phyloP scores from a whole-genome alignment of 1,140 invertebrate species.

The Lordiphosa collinella region DNA sequence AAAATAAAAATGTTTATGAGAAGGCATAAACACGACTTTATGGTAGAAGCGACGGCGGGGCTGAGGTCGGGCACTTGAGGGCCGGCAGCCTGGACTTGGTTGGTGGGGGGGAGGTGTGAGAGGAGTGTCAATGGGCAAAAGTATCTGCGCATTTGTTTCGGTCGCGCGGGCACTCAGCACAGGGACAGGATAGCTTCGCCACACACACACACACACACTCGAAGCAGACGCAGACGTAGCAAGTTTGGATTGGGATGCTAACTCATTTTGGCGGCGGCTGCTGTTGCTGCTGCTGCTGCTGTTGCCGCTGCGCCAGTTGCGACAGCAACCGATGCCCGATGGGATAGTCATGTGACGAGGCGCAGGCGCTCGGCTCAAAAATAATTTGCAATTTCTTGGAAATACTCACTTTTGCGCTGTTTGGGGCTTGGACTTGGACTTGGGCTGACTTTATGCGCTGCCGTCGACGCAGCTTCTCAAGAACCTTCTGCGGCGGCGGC shows the following conservation, averaged over 20 bases:
- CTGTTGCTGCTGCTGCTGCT: conserved; percentile 7
- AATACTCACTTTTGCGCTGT: conserved; percentile 69
- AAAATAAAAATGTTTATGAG: conserved; percentile 78
- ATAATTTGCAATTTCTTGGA: conserved; percentile 78
- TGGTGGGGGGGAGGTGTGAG: conserved; percentile 6
- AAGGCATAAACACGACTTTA: conserved; percentile 74
- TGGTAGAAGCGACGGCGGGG: conserved; percentile 16
- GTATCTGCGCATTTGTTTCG: conserved; percentile 48
- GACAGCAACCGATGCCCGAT: conserved; percentile 17
- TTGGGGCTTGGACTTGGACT: conserved; percentile 5
- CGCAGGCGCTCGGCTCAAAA: conserved; percentile 75
- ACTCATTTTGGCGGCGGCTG: conserved; percentile 69
- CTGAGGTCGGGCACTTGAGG: conserved; percentile 57
- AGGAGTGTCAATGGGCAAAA: conserved; percentile 60
- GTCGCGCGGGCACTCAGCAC: conserved; percentile 27
- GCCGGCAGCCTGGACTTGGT: conserved; percentile 15
- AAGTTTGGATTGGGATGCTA: conserved; percentile 59
- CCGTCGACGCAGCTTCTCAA: conserved; percentile 63
- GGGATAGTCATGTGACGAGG: conserved; percentile 38
- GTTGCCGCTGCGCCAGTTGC: conserved; percentile 37
- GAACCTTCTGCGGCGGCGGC: conserved; percentile 58
- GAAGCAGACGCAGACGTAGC: conserved; percentile 10
- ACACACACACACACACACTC: conserved; percentile 12
- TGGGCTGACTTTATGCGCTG: conserved; percentile 55
- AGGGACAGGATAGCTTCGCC: conserved; percentile 12